phyloP scores from a whole-genome alignment of 2,888 invertebrate species.

The Drosophila birchii region DNA sequence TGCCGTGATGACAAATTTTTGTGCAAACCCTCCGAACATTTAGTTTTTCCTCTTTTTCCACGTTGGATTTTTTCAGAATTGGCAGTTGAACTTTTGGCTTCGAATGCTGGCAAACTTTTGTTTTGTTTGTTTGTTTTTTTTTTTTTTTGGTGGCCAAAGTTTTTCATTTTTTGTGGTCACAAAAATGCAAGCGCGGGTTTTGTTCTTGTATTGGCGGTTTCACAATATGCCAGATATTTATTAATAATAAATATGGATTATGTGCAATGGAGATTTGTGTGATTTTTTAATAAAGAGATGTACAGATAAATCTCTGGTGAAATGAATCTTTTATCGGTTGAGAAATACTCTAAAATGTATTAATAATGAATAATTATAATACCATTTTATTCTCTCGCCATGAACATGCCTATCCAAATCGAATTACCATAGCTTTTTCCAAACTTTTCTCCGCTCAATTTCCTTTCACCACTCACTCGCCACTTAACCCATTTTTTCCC shows the following conservation, averaged over 20 bases:
- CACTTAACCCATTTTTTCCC: constrained; percentile 13
- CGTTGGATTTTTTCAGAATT: constrained; percentile 18
- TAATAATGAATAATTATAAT: background rate
- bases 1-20: constrained; percentile 76
- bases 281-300: background rate
- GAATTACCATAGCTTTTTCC: background rate
- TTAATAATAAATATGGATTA: constrained; percentile 12
- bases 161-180: constrained; percentile 11
- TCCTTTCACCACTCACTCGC: constrained; percentile 12
- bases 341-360: background rate
- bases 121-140: constrained; percentile 6
- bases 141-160: constrained; percentile 2
- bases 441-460: constrained; percentile 11
- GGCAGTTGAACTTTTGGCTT: constrained; percentile 40
- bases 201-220: background rate
- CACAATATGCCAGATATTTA: constrained; percentile 12
- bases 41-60: constrained; percentile 12
- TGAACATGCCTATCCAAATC: background rate
- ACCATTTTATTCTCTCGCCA: background rate
- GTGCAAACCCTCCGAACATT: constrained; percentile 17
- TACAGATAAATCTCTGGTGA: background rate
- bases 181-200: background rate
- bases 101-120: constrained; percentile 11
- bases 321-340: background rate
- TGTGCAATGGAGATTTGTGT: background rate